phyloP scores from a whole-genome alignment of 2,113 vertebrate genomes.

The Lichenostomus cassidix region DNA sequence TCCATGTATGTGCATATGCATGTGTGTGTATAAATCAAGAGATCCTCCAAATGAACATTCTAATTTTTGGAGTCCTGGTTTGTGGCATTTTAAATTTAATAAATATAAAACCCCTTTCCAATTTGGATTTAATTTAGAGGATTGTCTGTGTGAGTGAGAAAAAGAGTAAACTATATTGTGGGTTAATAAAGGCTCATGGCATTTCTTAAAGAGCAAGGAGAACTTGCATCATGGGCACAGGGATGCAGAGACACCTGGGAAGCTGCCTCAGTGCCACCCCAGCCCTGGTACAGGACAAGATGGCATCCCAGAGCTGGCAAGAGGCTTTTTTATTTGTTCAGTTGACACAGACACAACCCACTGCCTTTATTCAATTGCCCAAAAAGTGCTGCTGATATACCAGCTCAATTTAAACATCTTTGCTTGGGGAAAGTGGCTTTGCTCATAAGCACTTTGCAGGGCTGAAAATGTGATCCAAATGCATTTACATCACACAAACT shows the following conservation, averaged over 20 bases:
- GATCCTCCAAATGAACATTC: background rate
- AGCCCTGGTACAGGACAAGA: background rate
- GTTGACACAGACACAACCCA: background rate
- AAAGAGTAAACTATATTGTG: background rate
- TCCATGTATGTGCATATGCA: fast-evolving
- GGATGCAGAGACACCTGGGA: background rate
- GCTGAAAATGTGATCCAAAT: background rate
- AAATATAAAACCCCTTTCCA: background rate
- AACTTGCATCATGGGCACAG: background rate
- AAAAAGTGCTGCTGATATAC: background rate
- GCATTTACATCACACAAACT: background rate
- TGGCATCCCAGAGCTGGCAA: background rate
- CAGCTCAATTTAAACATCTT: background rate
- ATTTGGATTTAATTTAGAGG: background rate
- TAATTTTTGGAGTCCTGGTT: background rate
- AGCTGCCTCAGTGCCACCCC: background rate
- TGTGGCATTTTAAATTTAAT: background rate
- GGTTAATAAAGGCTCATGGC: background rate
- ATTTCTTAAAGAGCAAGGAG: background rate
- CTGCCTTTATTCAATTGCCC: background rate
- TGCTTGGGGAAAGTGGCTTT: background rate
- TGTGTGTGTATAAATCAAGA: background rate
- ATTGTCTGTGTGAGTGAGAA: background rate
- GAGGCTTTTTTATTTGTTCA: background rate
- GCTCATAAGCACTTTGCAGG: background rate